Conservation (phyloP, 2,113 vertebrate species). For the Crotalus viridis region DNA sequence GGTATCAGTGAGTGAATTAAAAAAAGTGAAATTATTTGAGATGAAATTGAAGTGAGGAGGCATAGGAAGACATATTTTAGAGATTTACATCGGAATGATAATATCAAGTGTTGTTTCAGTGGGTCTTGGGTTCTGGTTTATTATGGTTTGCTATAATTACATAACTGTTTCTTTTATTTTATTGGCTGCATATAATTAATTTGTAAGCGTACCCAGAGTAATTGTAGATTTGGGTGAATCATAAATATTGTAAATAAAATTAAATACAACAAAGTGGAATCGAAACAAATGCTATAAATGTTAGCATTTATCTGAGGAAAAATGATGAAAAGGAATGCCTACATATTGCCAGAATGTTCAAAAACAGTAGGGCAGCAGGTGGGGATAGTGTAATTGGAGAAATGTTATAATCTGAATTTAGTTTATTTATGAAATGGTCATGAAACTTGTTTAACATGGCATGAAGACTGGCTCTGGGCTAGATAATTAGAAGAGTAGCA, state of each 20-base stretch:
- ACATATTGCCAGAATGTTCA: neutral
- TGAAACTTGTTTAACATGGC: neutral
- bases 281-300: neutral
- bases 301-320: neutral
- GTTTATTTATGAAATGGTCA: neutral
- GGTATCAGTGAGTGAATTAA: neutral
- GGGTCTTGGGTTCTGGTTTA: neutral
- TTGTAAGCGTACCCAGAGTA: neutral
- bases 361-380: neutral
- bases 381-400: neutral
- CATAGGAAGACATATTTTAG: neutral
- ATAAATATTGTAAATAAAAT: neutral
- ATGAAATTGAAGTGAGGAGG: neutral
- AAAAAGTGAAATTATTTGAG: neutral
- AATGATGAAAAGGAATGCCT: neutral
- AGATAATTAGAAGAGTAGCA: neutral
- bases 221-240: neutral
- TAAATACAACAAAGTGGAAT: neutral
- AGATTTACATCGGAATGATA: neutral
- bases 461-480: neutral
- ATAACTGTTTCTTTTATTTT: neutral
- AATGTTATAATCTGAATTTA: neutral
- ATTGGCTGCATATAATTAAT: neutral
- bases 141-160: neutral
- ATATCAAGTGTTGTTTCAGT: neutral